Conservation (phyloP, 2,888 invertebrate species). For the Petrolisthes manimaculis region DNA sequence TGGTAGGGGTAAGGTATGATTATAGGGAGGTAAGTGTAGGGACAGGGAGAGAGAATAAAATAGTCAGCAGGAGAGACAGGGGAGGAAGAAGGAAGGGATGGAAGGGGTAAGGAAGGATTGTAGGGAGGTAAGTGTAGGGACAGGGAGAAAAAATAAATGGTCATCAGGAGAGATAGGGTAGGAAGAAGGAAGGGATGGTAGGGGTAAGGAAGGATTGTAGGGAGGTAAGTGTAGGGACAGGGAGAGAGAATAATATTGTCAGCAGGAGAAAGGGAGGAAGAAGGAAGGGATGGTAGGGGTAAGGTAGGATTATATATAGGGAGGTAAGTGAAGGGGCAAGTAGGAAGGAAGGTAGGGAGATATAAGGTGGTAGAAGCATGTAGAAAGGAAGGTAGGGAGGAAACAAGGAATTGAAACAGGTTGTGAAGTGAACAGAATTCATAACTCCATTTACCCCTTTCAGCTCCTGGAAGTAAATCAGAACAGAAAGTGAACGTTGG, state of each 20-base stretch:
- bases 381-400: too few species aligned
- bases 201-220: neutral
- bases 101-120: constrained; percentile 16
- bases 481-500: too few species aligned
- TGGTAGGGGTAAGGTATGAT: neutral
- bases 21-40: neutral
- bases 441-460: too few species aligned
- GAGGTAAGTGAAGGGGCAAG: too few species aligned
- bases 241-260: neutral
- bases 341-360: too few species aligned
- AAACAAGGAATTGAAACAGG: too few species aligned
- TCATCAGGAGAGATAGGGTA: neutral
- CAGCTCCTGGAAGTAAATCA: too few species aligned
- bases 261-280: constrained; percentile 13
- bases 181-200: neutral
- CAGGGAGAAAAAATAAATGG: constrained; percentile 2
- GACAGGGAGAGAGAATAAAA: constrained; percentile 1
- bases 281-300: neutral
- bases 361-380: too few species aligned
- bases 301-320: neutral
- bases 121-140: constrained; percentile 15
- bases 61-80: neutral
- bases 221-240: neutral
- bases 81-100: constrained; percentile 19
- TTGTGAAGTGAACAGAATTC: too few species aligned